A percentile compares a stretch with the other conserved stretches of the same genome.
phyloP scores from a whole-genome alignment of 1,140 invertebrate genomes.

The Cephus cinctus region DNA sequence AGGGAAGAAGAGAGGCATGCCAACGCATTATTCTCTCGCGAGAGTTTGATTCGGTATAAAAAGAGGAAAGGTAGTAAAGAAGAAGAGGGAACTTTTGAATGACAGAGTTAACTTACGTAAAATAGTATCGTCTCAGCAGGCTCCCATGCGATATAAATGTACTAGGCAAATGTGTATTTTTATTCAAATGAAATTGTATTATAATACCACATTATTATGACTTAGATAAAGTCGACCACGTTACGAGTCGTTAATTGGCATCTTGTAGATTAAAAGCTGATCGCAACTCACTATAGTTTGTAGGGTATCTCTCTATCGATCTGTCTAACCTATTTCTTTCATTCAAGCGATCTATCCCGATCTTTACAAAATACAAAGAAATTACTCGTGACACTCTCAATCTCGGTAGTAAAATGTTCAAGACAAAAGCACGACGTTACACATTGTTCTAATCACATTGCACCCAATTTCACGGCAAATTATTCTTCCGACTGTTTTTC shows the following conservation, averaged over 20 bases:
- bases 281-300: constrained; percentile 6
- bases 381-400: too few species aligned
- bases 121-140: constrained; percentile 47
- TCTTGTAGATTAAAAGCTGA: constrained; percentile 39
- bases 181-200: constrained; percentile 46
- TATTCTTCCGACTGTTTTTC: not conserved
- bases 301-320: too few species aligned
- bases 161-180: constrained; percentile 50
- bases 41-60: too few species aligned
- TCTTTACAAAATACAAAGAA: constrained; percentile 2
- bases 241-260: constrained; percentile 30
- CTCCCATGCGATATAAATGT: constrained; percentile 40
- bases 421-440: too few species aligned
- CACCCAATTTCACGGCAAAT: too few species aligned
- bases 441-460: too few species aligned
- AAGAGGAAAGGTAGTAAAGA: too few species aligned
- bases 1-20: too few species aligned
- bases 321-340: too few species aligned
- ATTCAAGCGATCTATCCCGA: not conserved
- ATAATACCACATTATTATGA: constrained; percentile 40
- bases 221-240: constrained; percentile 28
- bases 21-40: too few species aligned
- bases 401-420: too few species aligned
- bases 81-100: too few species aligned
- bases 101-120: constrained; percentile 30